A percentile compares a stretch with the other conserved stretches of the same genome.
Conservation (phyloP, 2,888 invertebrate species). For the Drosophila nr. fundita region DNA sequence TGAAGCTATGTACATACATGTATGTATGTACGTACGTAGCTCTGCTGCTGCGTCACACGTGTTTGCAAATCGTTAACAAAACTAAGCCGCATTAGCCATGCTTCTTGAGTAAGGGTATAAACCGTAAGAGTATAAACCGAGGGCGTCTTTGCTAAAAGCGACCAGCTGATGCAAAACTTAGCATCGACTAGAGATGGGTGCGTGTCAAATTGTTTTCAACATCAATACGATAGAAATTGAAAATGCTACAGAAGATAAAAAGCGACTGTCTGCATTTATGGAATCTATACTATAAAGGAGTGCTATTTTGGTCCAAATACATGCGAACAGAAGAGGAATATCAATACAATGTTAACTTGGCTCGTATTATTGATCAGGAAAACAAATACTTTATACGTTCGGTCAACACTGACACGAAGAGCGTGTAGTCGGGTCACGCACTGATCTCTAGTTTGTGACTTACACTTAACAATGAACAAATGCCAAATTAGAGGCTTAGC, state of each 20-base stretch:
- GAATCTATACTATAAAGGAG: too few species aligned
- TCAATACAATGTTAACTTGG: too few species aligned
- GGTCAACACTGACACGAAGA: neutral
- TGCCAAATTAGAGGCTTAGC: constrained; percentile 51
- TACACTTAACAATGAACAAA: constrained; percentile 43
- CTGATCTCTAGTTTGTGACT: constrained; percentile 2
- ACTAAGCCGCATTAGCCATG: constrained; percentile 72
- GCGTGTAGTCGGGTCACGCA: neutral
- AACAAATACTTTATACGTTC: neutral
- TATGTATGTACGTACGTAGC: neutral
- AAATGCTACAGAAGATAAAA: neutral
- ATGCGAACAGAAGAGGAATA: neutral
- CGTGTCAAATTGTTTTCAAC: neutral
- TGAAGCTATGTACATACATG: constrained; percentile 6
- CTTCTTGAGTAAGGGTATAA: constrained; percentile 33
- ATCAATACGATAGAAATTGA: neutral
- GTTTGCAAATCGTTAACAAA: constrained; percentile 75
- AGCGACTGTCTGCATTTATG: neutral
- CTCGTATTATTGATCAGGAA: neutral
- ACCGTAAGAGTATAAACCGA: constrained; percentile 2
- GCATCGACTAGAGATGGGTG: constrained; percentile 1
- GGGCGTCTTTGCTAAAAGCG: constrained; percentile 9
- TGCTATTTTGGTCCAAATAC: too few species aligned
- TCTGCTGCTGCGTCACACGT: constrained; percentile 41
- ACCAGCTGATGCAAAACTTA: constrained; percentile 49